Evolutionary conservation across 1,140 invertebrate species (phyloP).

Genomic region (Orussus abietinus): DNA sequence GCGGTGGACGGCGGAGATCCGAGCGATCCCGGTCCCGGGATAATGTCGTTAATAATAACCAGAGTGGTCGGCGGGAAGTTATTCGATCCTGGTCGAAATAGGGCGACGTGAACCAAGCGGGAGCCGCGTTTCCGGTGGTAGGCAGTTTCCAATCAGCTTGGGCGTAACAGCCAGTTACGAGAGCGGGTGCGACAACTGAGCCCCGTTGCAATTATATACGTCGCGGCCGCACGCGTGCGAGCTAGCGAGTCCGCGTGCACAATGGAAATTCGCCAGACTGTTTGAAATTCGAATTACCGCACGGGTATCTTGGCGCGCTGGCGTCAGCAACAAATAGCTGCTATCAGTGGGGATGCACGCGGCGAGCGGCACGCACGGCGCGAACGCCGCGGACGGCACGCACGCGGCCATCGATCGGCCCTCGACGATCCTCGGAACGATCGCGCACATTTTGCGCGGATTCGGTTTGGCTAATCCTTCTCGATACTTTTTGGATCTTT

Average conservation of each 20-base stretch:
- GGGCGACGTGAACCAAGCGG: no score
- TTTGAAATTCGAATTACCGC: slow-evolving; percentile 48
- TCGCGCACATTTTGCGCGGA: not conserved
- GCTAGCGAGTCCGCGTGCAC: slow-evolving; percentile 24
- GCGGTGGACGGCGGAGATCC: no score
- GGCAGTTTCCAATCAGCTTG: slow-evolving; percentile 33
- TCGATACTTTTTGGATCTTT: no score
- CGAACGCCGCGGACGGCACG: not conserved
- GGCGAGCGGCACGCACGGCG: not conserved
- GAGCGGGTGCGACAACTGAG: slow-evolving; percentile 23
- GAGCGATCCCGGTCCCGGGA: no score
- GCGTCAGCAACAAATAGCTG: slow-evolving; percentile 22
- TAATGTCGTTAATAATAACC: no score
- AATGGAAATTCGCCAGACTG: slow-evolving; percentile 49
- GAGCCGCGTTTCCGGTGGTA: no score
- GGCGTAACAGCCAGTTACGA: slow-evolving; percentile 41
- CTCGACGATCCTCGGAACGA: not conserved
- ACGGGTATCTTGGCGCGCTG: slow-evolving; percentile 42
- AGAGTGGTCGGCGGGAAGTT: no score
- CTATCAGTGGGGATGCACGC: not conserved
- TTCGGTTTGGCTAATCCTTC: no score
- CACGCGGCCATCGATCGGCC: not conserved
- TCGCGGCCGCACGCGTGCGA: slow-evolving; percentile 14
- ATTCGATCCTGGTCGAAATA: no score
- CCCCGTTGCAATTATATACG: slow-evolving; percentile 41